These are phyloP conservation scores for Eurypyga helias DNA, from an alignment of 2,113 vertebrate genomes.

Conservation along the genomic window DNA sequence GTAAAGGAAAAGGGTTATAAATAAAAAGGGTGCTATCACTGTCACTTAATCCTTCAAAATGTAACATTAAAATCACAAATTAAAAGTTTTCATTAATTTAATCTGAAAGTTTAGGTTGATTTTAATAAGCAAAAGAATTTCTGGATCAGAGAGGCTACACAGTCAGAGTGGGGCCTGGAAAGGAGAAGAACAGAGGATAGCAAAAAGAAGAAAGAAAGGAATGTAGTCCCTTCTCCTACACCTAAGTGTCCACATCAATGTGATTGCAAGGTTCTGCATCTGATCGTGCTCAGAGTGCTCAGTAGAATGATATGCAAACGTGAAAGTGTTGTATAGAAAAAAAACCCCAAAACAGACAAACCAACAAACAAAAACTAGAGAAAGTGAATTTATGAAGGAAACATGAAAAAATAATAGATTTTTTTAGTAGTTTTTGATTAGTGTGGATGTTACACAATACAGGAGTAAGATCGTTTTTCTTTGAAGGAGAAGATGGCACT, in stretches of 20 bases:
- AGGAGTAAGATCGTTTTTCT: neutral
- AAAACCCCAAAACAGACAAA: neutral
- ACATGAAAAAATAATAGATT: accelerated
- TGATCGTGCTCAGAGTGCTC: neutral
- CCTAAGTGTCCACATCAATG: neutral
- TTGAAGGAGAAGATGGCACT: accelerated
- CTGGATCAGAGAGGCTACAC: neutral
- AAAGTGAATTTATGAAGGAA: neutral
- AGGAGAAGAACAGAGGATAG: neutral
- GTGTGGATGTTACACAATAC: neutral
- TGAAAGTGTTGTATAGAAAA: neutral
- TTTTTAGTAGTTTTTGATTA: neutral
- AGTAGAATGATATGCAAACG: neutral
- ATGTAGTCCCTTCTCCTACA: no score
- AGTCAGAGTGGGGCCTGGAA: neutral
- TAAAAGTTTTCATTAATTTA: neutral
- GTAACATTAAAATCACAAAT: neutral
- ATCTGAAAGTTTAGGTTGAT: neutral
- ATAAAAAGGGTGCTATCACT: accelerated
- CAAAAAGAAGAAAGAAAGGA: neutral
- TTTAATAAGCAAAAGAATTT: neutral
- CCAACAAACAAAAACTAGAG: neutral
- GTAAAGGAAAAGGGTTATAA: neutral
- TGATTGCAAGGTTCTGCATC: neutral
- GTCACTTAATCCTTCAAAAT: neutral